Percentiles rank a stretch among this genome's conserved stretches.
Conservation (phyloP, 1,140 invertebrate species). For the Pteromalus puparum region DNA sequence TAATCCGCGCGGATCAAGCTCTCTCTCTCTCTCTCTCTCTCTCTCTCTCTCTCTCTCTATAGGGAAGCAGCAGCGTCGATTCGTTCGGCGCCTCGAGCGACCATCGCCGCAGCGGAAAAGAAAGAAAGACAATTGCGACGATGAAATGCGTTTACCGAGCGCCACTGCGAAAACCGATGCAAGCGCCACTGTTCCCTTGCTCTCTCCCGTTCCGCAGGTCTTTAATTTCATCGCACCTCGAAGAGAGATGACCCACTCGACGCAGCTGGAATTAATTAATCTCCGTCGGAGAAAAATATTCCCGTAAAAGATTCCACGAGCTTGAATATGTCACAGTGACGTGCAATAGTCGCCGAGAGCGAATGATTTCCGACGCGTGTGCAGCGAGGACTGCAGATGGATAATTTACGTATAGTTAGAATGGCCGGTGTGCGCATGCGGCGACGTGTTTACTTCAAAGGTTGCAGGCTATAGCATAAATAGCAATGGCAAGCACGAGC, state of each 20-base stretch:
- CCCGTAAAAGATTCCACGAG: too few relatives aligned
- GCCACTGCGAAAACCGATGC: not conserved
- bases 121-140: not conserved
- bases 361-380: too few relatives aligned
- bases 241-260: not conserved
- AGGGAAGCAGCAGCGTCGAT: not conserved
- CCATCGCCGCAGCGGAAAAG: not conserved
- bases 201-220: too few relatives aligned
- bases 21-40: not conserved
- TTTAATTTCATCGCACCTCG: conserved; percentile 38
- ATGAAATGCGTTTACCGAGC: not conserved
- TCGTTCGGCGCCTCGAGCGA: not conserved
- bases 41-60: not conserved
- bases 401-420: conserved; percentile 28
- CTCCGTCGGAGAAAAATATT: not conserved
- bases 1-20: conserved; percentile 54
- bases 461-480: not conserved
- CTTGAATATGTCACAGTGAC: too few relatives aligned
- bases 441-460: not conserved
- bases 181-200: not conserved
- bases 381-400: not conserved
- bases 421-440: not conserved
- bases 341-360: too few relatives aligned
- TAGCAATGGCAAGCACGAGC: not conserved
- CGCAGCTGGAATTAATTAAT: conserved; percentile 24